A percentile compares a stretch with the other conserved stretches of the same genome.
Conservation (phyloP, 2,797 vertebrate genomes). For the Cyprinella venusta region DNA sequence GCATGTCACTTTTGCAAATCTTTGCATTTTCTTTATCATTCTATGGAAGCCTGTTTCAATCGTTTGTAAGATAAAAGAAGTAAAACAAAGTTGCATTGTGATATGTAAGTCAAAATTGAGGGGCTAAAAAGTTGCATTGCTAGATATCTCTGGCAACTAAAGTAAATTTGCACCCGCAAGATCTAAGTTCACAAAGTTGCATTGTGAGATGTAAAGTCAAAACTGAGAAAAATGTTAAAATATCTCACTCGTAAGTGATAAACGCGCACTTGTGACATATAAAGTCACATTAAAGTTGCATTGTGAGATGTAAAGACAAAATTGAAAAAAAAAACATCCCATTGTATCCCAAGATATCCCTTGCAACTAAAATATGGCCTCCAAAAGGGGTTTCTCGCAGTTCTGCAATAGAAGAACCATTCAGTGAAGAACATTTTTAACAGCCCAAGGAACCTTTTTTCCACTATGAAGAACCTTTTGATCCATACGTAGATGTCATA, state of each 20-base stretch:
- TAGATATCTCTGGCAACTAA: no score
- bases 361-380: neutral
- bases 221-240: neutral
- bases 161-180: no score
- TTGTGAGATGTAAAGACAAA: no score
- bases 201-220: no score
- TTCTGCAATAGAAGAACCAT: neutral
- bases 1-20: neutral
- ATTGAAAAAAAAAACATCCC: neutral
- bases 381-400: neutral
- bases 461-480: neutral
- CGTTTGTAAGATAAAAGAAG: neutral
- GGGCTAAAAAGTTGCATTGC: no score
- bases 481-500: no score
- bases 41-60: neutral
- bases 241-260: neutral
- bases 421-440: neutral
- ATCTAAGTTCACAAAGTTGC: no score
- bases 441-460: no score
- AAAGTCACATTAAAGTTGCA: no score
- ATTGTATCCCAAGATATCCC: no score
- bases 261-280: neutral
- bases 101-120: neutral
- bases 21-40: neutral
- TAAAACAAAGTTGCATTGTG: neutral